Base-by-base conservation (phyloP, 2,888 invertebrate genomes). In the Scrobipalpa costella region DNA sequence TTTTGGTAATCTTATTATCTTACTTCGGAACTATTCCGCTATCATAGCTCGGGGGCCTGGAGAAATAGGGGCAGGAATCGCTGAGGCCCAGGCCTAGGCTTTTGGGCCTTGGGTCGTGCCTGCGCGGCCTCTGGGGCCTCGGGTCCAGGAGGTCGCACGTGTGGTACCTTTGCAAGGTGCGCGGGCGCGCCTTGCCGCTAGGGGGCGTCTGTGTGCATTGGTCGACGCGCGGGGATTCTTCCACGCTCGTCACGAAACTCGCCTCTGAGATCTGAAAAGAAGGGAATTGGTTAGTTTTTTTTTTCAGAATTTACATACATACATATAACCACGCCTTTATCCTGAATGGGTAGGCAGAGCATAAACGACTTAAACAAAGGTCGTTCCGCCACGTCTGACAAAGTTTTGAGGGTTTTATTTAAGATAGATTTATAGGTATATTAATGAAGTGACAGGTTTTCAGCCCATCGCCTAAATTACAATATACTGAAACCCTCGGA, bases 161-260 rank as follows among this genome's bases (percentile, higher is more conserved):
- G 80, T 92, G 86, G 76, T 92, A 90, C 79, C 93, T 84, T 81
- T 92, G 92, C 66, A 93, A 85, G 64, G 86, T 86, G 70, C 89
- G 83, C 66, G 93, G 93, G 68, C 86, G 82, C 49, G 81, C 70
- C 73, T 86, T 89, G 66, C 90, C 89, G 76, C 86, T 79, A 7
- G 90, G 89, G 0, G 90, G 90, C 33, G 91, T 90, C 75, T 91
- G 91, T 7, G 91, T 91, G 74, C 85, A 87, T 83, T 90, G 90
- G 80, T 90, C 90, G 63, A 85, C 80, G 57, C 87, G 81, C 64
- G 75, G 62, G 59, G 85, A 75, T 68, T 91, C 91, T 73, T 91
- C 91, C 11, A 90, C 80, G 73, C 84, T 90, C 66, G 90, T 91
- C 69, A 90, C 90, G 83, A 87, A 91, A 75, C 90, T 90, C 55